A percentile compares a stretch with the other conserved stretches of the same genome.
These are phyloP conservation scores for Lasioglossum figueresi DNA, from an alignment of 2,888 invertebrate genomes.

Conservation along the genomic window DNA sequence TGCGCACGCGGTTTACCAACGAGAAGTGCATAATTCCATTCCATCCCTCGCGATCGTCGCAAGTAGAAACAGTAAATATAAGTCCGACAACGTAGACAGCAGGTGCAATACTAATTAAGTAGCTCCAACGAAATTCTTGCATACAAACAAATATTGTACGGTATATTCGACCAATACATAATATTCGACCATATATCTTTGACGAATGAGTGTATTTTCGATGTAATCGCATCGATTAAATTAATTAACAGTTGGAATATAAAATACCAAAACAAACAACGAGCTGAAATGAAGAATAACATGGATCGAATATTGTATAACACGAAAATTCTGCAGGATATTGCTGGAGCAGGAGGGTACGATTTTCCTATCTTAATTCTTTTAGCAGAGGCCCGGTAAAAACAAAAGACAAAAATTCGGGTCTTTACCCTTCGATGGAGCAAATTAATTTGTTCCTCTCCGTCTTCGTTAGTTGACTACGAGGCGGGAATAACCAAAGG, in stretches of 20 bases:
- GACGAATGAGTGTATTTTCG: background rate
- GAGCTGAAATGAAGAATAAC: background rate
- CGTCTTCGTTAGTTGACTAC: constrained; percentile 60
- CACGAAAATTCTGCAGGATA: background rate
- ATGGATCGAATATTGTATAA: background rate
- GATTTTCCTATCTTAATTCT: constrained; percentile 22
- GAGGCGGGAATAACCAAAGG: constrained; percentile 59
- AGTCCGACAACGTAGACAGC: background rate
- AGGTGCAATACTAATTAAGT: background rate
- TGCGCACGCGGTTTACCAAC: background rate
- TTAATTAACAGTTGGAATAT: background rate
- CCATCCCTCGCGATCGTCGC: background rate
- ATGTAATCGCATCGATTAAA: background rate
- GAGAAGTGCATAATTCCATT: background rate
- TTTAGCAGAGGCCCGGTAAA: background rate
- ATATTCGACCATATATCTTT: too few relatives aligned
- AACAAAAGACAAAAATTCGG: constrained; percentile 30
- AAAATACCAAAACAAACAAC: background rate
- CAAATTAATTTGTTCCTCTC: constrained; percentile 61
- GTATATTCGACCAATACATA: too few relatives aligned
- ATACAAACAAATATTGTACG: background rate
- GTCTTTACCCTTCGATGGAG: constrained; percentile 43
- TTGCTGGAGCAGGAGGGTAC: background rate
- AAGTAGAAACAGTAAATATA: background rate
- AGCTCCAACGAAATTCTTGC: background rate